Percentiles rank a stretch among this genome's conserved stretches.
Conservation (phyloP, 2,797 vertebrate genomes). For the Meda fulgida region DNA sequence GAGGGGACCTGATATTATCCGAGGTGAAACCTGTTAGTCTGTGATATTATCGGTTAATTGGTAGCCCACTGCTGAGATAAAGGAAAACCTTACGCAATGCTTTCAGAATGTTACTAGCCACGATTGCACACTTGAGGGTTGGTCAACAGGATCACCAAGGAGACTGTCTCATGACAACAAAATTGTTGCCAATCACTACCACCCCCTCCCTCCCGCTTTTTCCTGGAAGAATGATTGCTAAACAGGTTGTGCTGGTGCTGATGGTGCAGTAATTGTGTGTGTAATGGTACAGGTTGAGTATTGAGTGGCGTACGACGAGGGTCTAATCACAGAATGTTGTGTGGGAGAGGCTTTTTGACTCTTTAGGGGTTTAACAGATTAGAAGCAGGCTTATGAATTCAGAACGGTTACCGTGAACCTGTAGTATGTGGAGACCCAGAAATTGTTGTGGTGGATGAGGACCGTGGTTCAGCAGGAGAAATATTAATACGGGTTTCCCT, state of each 20-base stretch:
- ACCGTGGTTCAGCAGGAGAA: not conserved
- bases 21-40: slow-evolving; percentile 17
- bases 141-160: slow-evolving; percentile 68
- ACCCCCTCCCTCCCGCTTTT: slow-evolving; percentile 61
- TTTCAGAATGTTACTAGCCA: slow-evolving; percentile 15
- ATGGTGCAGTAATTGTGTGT: slow-evolving; percentile 75
- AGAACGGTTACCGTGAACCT: slow-evolving; percentile 28
- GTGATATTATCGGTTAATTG: slow-evolving; percentile 66
- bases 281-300: slow-evolving; percentile 68
- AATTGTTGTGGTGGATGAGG: not conserved
- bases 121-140: slow-evolving; percentile 53
- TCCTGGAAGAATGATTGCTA: slow-evolving; percentile 80
- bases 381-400: slow-evolving; percentile 61
- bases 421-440: not conserved
- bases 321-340: slow-evolving; percentile 70
- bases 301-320: slow-evolving; percentile 54
- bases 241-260: slow-evolving; percentile 71
- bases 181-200: slow-evolving; percentile 66
- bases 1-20: not conserved
- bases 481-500: not conserved
- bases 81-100: slow-evolving; percentile 13
- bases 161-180: slow-evolving; percentile 69
- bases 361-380: slow-evolving; percentile 60
- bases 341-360: slow-evolving; percentile 67
- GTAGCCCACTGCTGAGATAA: slow-evolving; percentile 39